These are phyloP conservation scores for Pyrrhia umbra DNA, from an alignment of 2,888 invertebrate genomes.

Conservation along the genomic window DNA sequence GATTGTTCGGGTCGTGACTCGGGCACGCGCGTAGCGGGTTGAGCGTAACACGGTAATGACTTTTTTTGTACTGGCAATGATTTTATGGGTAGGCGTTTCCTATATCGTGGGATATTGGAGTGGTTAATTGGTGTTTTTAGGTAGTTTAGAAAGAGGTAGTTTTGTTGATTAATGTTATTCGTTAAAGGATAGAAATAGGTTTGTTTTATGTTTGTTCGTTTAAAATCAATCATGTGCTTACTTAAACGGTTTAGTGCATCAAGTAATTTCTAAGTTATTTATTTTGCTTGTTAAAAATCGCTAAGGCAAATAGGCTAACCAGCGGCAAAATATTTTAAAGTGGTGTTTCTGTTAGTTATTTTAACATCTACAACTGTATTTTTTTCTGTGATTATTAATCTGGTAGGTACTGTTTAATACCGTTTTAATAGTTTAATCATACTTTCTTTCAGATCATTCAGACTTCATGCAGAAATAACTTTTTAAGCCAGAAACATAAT, in stretches of 20 bases:
- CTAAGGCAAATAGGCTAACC: background rate
- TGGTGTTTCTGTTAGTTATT: constrained; percentile 17
- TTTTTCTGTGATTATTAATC: constrained; percentile 10
- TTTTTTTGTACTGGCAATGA: constrained; percentile 55
- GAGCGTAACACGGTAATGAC: constrained; percentile 61
- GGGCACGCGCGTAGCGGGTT: constrained; percentile 55
- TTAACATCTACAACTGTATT: constrained; percentile 38
- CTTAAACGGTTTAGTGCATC: background rate
- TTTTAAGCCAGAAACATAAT: too few species aligned
- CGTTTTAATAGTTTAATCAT: too few species aligned
- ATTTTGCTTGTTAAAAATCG: background rate
- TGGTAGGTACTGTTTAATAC: too few species aligned
- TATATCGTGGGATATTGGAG: constrained; percentile 53
- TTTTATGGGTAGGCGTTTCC: constrained; percentile 60
- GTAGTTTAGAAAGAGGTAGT: constrained; percentile 18
- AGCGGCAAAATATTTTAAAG: too few species aligned
- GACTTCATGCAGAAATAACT: too few species aligned
- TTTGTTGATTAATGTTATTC: constrained; percentile 36
- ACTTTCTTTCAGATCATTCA: too few species aligned
- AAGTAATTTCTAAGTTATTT: constrained; percentile 7
- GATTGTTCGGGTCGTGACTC: constrained; percentile 56
- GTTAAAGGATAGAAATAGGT: constrained; percentile 7
- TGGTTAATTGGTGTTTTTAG: constrained; percentile 53
- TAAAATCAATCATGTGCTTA: constrained; percentile 2
- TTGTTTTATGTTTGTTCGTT: background rate